phyloP scores from a whole-genome alignment of 2,797 vertebrate genomes.

The Leptatherina wallacei region DNA sequence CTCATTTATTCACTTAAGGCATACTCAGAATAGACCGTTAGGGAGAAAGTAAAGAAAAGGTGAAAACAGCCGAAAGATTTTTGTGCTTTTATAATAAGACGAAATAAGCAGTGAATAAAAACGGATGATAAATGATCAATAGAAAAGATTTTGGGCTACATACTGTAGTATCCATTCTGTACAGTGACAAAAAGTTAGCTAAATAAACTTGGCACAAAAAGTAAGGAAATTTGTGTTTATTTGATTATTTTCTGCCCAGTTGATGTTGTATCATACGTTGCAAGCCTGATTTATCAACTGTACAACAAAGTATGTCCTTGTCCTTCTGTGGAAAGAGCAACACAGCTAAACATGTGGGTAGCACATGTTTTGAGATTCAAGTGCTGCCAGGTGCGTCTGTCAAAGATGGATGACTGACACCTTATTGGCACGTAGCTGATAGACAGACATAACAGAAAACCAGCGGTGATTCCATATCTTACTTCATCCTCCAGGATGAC shows the following conservation, averaged over 20 bases:
- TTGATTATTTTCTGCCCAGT: too few species aligned
- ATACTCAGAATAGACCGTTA: not conserved
- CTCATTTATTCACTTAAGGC: conserved; percentile 2
- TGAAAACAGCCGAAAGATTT: not conserved
- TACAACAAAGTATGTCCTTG: too few species aligned
- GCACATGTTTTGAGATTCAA: too few species aligned
- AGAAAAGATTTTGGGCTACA: not conserved
- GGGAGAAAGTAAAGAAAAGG: not conserved
- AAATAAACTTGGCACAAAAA: not conserved
- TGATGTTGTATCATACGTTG: too few species aligned
- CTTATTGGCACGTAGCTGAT: too few species aligned
- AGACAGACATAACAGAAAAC: not conserved
- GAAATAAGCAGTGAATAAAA: not conserved
- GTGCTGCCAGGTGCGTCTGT: not conserved
- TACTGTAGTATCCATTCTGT: not conserved
- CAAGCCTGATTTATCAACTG: too few species aligned
- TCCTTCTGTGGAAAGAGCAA: too few species aligned
- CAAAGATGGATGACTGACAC: too few species aligned
- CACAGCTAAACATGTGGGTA: too few species aligned
- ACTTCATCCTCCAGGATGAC: too few species aligned
- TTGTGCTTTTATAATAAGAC: not conserved
- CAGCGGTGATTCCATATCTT: too few species aligned
- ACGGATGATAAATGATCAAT: not conserved
- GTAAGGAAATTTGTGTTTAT: not conserved
- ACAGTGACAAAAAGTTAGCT: not conserved